Evolutionary conservation across 2,888 invertebrate genomes (phyloP).

Genomic region (Neoascia interrupta): DNA sequence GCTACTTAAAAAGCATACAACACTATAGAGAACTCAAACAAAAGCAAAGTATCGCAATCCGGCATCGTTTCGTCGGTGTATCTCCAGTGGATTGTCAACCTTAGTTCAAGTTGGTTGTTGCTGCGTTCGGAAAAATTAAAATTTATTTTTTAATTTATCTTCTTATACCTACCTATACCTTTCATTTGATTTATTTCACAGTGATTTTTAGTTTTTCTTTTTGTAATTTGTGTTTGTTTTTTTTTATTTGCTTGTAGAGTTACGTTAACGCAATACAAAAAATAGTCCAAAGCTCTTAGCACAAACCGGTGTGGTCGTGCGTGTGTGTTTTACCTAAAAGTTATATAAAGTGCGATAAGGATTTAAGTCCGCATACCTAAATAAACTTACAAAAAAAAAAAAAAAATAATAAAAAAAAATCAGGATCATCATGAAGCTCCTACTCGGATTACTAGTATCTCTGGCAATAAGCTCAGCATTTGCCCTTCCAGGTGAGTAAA

Average conservation of each 20-base stretch:
- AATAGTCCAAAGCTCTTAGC: too few species aligned
- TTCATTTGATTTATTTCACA: neutral
- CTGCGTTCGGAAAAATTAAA: conserved; percentile 36
- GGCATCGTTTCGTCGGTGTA: conserved; percentile 63
- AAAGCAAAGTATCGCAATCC: conserved; percentile 66
- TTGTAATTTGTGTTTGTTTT: conserved; percentile 17
- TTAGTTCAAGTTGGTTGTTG: conserved; percentile 68
- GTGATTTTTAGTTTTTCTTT: too few species aligned
- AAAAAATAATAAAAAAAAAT: conserved; percentile 17
- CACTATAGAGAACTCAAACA: conserved; percentile 57
- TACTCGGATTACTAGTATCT: conserved; percentile 74
- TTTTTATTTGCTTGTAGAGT: conserved; percentile 42
- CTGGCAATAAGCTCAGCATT: conserved; percentile 75
- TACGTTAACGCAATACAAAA: too few species aligned
- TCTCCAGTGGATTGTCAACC: conserved; percentile 68
- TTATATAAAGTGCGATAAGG: too few species aligned
- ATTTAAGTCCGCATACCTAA: too few species aligned
- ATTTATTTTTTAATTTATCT: neutral
- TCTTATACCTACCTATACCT: neutral
- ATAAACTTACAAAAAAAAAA: conserved; percentile 16
- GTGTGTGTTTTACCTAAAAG: conserved; percentile 25
- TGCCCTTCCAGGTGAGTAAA: conserved; percentile 77
- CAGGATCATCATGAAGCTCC: conserved; percentile 74
- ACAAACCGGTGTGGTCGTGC: conserved; percentile 49
- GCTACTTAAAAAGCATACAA: conserved; percentile 60